A percentile compares a stretch with the other conserved stretches of the same genome.
These are phyloP conservation scores for Ryuthela nishihirai DNA, from an alignment of 2,888 invertebrate species.

Conservation along the genomic window DNA sequence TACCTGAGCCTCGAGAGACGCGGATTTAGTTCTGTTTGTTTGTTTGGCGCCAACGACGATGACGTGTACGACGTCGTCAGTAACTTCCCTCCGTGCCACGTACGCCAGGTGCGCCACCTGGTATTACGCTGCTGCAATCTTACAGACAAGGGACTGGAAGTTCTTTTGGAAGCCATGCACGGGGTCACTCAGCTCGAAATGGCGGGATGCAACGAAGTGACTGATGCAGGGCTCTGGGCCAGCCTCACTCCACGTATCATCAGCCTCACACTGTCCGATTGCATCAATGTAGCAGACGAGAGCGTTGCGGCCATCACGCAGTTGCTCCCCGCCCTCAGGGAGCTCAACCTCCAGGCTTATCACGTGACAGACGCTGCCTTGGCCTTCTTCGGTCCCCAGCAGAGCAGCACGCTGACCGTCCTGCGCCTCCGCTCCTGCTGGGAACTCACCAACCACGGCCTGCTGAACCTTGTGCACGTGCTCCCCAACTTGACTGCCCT, in stretches of 20 bases:
- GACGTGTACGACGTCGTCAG: conserved; percentile 83
- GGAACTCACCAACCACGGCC: conserved; percentile 95
- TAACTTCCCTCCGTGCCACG: conserved; percentile 69
- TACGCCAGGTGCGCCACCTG: conserved; percentile 72
- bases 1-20: conserved; percentile 64
- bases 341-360: conserved; percentile 87
- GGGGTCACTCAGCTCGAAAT: conserved; percentile 86
- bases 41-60: conserved; percentile 82
- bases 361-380: conserved; percentile 94
- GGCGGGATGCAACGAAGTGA: conserved; percentile 94
- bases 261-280: conserved; percentile 87
- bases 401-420: conserved; percentile 86
- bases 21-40: conserved; percentile 77
- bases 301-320: conserved; percentile 94
- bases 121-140: conserved; percentile 84
- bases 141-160: conserved; percentile 84
- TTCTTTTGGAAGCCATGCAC: conserved; percentile 79
- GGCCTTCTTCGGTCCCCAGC: conserved; percentile 74
- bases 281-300: conserved; percentile 96
- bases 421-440: conserved; percentile 90
- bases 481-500: conserved; percentile 88
- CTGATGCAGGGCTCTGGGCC: conserved; percentile 93
- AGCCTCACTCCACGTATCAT: conserved; percentile 89
- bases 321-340: conserved; percentile 82
- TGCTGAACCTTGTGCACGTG: conserved; percentile 93